Evolutionary conservation across 2,888 invertebrate species (phyloP).

Genomic region (Pelosia muscerda): DNA sequence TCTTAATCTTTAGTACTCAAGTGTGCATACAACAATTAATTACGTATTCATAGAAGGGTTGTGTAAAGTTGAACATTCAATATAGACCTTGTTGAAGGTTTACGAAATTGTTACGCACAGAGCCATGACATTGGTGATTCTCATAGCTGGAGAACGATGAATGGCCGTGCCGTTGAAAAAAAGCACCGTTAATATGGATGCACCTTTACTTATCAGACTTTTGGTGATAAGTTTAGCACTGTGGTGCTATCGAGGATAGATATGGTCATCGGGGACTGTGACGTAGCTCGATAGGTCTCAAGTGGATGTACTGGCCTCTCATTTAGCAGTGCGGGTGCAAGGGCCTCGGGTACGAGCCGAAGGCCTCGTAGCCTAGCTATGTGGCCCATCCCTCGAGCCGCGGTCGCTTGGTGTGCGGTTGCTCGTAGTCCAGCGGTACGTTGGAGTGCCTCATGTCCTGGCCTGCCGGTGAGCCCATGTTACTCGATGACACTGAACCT

Average conservation of each 20-base stretch:
- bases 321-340: slow-evolving; percentile 84
- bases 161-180: slow-evolving; percentile 67
- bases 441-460: slow-evolving; percentile 84
- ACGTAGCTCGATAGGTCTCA: slow-evolving; percentile 65
- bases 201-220: slow-evolving; percentile 73
- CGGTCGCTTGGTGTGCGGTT: slow-evolving; percentile 92
- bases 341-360: slow-evolving; percentile 83
- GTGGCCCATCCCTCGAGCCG: slow-evolving; percentile 97
- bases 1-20: slow-evolving; percentile 74
- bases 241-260: slow-evolving; percentile 46
- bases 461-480: slow-evolving; percentile 91
- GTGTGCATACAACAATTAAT: slow-evolving; percentile 78
- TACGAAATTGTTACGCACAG: slow-evolving; percentile 34
- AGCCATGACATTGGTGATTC: slow-evolving; percentile 40
- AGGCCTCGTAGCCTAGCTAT: slow-evolving; percentile 89
- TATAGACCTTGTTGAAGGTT: slow-evolving; percentile 50
- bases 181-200: slow-evolving; percentile 69
- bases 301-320: slow-evolving; percentile 52
- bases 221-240: slow-evolving; percentile 58
- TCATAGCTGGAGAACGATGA: slow-evolving; percentile 44
- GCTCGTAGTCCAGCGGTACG: slow-evolving; percentile 84
- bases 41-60: slow-evolving; percentile 79
- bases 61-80: slow-evolving; percentile 76
- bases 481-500: slow-evolving; percentile 94
- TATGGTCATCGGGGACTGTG: slow-evolving; percentile 55